Conservation (phyloP, 1,140 invertebrate species). For the Sarcophaga bullata region DNA sequence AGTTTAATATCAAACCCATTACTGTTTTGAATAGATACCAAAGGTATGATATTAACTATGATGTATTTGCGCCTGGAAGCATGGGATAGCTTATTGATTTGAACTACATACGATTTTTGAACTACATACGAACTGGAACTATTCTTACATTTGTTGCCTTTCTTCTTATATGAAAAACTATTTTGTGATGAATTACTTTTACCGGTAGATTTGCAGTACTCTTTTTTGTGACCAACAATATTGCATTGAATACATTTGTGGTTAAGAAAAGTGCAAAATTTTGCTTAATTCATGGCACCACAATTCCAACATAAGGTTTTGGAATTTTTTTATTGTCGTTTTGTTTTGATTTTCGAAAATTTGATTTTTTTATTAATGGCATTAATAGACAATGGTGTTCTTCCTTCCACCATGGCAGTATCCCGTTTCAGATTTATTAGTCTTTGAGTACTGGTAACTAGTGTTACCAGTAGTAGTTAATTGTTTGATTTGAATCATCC, state of each 20-base stretch:
- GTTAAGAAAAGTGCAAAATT: background rate
- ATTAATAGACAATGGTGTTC: background rate
- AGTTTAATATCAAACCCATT: background rate
- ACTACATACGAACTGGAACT: background rate
- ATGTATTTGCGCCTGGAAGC: background rate
- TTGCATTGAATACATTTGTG: constrained; percentile 1
- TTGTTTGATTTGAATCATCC: background rate
- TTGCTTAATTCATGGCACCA: background rate
- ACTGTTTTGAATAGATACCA: background rate
- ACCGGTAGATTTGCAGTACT: background rate
- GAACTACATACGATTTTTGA: background rate
- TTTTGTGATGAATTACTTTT: background rate
- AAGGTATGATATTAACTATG: background rate
- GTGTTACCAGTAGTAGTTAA: background rate
- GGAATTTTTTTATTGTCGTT: background rate
- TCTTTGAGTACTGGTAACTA: too few relatives aligned
- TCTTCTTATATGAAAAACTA: too few relatives aligned
- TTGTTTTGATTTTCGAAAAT: background rate
- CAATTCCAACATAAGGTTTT: constrained; percentile 4
- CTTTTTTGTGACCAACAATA: constrained; percentile 2
- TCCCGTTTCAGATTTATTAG: background rate
- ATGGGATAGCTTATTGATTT: background rate
- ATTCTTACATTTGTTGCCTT: background rate
- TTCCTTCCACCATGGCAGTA: background rate
- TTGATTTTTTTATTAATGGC: background rate